These are phyloP conservation scores for Cephus cinctus DNA, from an alignment of 1,140 invertebrate genomes.

Conservation along the genomic window DNA sequence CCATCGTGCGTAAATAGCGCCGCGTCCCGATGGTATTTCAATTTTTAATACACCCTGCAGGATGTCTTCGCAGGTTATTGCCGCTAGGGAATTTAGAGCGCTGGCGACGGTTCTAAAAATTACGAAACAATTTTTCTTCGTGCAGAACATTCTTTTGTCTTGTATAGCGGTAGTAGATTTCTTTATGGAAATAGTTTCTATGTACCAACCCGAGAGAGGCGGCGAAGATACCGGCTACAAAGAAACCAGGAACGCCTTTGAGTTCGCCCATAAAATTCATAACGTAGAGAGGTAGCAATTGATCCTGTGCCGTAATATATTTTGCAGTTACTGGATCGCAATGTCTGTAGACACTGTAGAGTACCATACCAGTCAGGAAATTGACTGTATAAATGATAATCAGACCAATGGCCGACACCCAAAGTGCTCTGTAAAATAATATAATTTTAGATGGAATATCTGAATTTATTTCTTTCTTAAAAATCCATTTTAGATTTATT, in stretches of 20 bases:
- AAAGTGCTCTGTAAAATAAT: slow-evolving; percentile 60
- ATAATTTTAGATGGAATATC: background rate
- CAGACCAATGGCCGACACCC: slow-evolving; percentile 66
- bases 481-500: too few species aligned
- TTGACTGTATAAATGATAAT: slow-evolving; percentile 70
- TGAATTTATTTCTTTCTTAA: too few species aligned
- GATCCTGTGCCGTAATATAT: slow-evolving; percentile 65
- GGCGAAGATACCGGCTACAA: slow-evolving; percentile 80
- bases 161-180: background rate
- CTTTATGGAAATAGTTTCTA: background rate
- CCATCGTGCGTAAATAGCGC: slow-evolving; percentile 66
- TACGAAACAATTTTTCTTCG: slow-evolving; percentile 6
- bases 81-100: slow-evolving; percentile 86
- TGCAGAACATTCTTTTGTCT: background rate
- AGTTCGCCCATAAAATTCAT: slow-evolving; percentile 73
- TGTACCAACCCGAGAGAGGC: slow-evolving; percentile 66
- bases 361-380: slow-evolving; percentile 80
- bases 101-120: slow-evolving; percentile 82
- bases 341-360: slow-evolving; percentile 76
- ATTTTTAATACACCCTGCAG: slow-evolving; percentile 68
- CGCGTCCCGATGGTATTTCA: slow-evolving; percentile 68
- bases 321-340: slow-evolving; percentile 75
- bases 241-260: slow-evolving; percentile 80
- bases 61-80: slow-evolving; percentile 87
- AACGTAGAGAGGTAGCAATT: slow-evolving; percentile 82